Conservation (phyloP, 2,797 vertebrate genomes). For the Anolis apletophallus region DNA sequence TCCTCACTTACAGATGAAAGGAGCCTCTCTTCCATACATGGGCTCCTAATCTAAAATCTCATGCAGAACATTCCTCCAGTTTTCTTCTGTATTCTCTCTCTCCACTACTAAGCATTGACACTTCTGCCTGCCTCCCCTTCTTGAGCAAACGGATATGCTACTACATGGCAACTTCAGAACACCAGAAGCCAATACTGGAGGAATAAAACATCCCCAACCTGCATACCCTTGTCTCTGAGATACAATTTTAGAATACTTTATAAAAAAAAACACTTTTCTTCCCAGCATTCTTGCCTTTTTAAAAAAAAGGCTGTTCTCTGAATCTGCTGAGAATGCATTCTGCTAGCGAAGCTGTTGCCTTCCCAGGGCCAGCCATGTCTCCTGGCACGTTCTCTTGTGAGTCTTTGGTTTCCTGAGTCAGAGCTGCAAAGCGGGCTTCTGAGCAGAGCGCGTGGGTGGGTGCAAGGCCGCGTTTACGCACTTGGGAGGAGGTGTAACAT, state of each 20-base stretch:
- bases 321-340: constrained; percentile 18
- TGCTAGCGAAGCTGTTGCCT: constrained; percentile 46
- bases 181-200: rapidly evolving
- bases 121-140: neutral
- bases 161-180: neutral
- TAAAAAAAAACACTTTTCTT: neutral
- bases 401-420: constrained; percentile 59
- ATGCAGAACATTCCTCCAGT: neutral
- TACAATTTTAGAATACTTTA: neutral
- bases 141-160: neutral
- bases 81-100: neutral
- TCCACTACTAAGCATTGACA: neutral
- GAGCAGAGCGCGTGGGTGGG: constrained; percentile 31
- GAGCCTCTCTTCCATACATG: too few species aligned
- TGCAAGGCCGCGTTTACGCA: neutral
- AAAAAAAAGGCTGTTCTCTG: neutral
- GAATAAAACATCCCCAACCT: rapidly evolving
- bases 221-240: neutral
- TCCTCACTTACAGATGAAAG: neutral
- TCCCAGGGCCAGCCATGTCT: constrained; percentile 28
- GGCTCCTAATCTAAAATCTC: too few species aligned
- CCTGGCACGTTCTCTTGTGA: constrained; percentile 16
- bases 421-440: constrained; percentile 9
- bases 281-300: neutral
- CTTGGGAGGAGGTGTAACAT: constrained; percentile 15